Base-by-base conservation (phyloP, 2,888 invertebrate species). In the Drosophila kanekoi region DNA sequence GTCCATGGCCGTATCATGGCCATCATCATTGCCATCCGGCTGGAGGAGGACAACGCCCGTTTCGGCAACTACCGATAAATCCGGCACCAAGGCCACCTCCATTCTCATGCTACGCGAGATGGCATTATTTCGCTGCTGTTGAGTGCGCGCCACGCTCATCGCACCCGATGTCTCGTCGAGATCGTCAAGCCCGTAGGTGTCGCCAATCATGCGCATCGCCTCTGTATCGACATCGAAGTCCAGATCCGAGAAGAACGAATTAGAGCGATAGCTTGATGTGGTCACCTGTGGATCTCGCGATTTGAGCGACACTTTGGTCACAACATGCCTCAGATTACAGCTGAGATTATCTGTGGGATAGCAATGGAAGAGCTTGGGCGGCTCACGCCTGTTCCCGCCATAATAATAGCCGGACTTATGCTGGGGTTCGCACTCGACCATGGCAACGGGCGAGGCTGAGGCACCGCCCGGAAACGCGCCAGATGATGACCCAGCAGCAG, bases 261-360 rank as follows among this genome's bases (percentile, higher is more conserved):
- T 92, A 0, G 92, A 91, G 45, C 91, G 91, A 85, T 94, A 95
- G 61, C 93, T 93, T 35, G 94, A 93, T 3, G 94, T 93, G 2
- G 93, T 93, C 13, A 94, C 93, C 76, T 94, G 94, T 1, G 93
- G 93, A 81, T 95, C 94, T 6, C 94, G 94, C 3, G 91, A 91
- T 43, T 94, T 94, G 16, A 95, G 92, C 28, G 94, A 93, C 56
- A 96, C 94, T 81, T 93, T 93, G 48, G 93, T 93, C 59, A 97
- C 94, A 37, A 95, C 93, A 28, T 95, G 95, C 82, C 96, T 94
- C 62, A 96, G 93, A 93, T 97, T 97, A 87, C 95, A 95, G 72
- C 95, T 95, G 54, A 97, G 93, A 90, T 95, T 95, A 87, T 96
- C 95, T 40, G 95, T 95, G 35, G 95, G 94, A 93, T 95, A 97